Percentiles rank a stretch among this genome's conserved stretches.
phyloP scores from a whole-genome alignment of 2,797 vertebrate species.

The Pipistrellus pygmaeus region DNA sequence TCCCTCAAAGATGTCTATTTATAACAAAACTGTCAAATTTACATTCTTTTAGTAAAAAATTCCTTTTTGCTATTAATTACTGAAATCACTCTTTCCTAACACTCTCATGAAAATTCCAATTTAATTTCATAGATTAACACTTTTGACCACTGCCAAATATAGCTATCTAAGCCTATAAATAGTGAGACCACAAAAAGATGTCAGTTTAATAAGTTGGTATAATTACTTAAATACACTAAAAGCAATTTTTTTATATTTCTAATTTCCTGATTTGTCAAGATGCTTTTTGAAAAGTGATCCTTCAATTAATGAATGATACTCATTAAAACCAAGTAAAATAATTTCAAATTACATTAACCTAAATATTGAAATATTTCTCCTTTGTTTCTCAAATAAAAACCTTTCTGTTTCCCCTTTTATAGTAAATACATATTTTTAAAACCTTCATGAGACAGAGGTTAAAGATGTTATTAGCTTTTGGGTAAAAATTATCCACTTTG shows the following conservation, averaged over 20 bases:
- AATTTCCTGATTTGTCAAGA: slow-evolving; percentile 38
- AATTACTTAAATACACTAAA: slow-evolving; percentile 7
- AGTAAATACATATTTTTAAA: not conserved
- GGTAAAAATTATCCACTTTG: not conserved
- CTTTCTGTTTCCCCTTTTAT: not conserved
- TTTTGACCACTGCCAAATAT: not conserved
- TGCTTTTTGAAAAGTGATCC: slow-evolving; percentile 33
- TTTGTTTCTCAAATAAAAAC: slow-evolving; percentile 49
- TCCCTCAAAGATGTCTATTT: slow-evolving; percentile 48
- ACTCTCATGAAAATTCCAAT: not conserved
- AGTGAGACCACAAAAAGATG: slow-evolving; percentile 17
- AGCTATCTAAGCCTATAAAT: not conserved
- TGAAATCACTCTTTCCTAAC: slow-evolving; percentile 38
- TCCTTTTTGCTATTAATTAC: slow-evolving; percentile 36
- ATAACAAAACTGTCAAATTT: slow-evolving; percentile 15
- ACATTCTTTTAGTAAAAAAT: slow-evolving; percentile 56
- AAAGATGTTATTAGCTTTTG: not conserved
- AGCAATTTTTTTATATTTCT: not conserved
- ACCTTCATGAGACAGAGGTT: slow-evolving; percentile 15
- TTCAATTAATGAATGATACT: not conserved
- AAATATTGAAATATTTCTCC: not conserved
- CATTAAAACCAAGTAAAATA: slow-evolving; percentile 13
- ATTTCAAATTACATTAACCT: slow-evolving; percentile 7
- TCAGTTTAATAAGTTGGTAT: not conserved
- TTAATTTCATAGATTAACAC: slow-evolving; percentile 11